Conservation (phyloP, 2,797 vertebrate genomes). For the Valencia hispanica region DNA sequence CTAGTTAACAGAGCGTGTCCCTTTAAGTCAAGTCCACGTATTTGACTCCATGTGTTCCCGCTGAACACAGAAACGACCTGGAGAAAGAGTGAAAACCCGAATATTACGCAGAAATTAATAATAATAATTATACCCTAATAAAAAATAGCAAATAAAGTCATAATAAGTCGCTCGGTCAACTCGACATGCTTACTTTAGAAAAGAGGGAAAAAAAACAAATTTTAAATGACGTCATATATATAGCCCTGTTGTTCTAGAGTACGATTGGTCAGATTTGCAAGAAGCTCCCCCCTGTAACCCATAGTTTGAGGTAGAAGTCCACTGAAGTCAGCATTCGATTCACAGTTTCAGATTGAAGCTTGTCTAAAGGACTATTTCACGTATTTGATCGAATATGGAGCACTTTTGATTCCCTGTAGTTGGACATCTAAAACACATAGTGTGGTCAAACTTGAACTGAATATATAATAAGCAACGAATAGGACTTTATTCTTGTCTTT, state of each 20-base stretch:
- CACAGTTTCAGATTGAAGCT: too few relatives aligned
- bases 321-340: slow-evolving; percentile 59
- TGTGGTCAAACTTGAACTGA: background rate
- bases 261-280: slow-evolving; percentile 85
- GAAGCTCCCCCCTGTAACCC: slow-evolving; percentile 68
- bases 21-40: slow-evolving; percentile 45
- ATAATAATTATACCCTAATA: too few relatives aligned
- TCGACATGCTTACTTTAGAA: slow-evolving; percentile 49
- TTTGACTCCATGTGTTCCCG: slow-evolving; percentile 32
- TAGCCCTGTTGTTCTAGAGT: slow-evolving; percentile 55
- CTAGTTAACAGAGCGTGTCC: slow-evolving; percentile 1
- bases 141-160: background rate
- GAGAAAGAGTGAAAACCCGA: rapidly evolving
- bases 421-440: too few relatives aligned
- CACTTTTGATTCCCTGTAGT: too few relatives aligned
- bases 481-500: too few relatives aligned
- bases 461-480: too few relatives aligned
- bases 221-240: slow-evolving; percentile 44
- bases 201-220: background rate
- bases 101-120: rapidly evolving
- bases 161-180: background rate
- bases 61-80: slow-evolving; percentile 8
- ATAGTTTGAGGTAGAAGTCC: slow-evolving; percentile 81
- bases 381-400: background rate
- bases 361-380: background rate